A percentile compares a stretch with the other conserved stretches of the same genome.
Evolutionary conservation across 2,888 invertebrate species (phyloP).

Genomic region (Coronaproctus castanopsis): DNA sequence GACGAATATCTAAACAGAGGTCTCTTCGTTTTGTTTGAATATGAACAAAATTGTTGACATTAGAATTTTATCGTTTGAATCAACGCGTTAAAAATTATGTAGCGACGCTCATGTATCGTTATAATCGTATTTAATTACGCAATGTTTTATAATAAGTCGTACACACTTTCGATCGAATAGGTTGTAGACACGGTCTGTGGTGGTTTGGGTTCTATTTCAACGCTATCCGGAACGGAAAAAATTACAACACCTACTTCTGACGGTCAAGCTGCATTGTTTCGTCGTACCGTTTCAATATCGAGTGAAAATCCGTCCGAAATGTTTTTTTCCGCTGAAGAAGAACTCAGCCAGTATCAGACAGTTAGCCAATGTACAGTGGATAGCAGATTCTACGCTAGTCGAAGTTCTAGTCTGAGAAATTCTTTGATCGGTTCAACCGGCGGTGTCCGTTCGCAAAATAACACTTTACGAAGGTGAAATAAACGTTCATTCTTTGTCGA

Average conservation of each 20-base stretch:
- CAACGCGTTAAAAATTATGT: no score
- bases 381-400: constrained; percentile 17
- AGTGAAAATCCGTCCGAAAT: constrained; percentile 80
- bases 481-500: no score
- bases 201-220: constrained; percentile 4
- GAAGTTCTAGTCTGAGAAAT: constrained; percentile 22
- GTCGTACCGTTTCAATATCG: constrained; percentile 66
- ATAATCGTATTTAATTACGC: no score
- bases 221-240: constrained; percentile 5
- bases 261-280: constrained; percentile 29
- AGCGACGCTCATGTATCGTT: no score
- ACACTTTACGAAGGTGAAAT: constrained; percentile 3
- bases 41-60: no score
- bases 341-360: constrained; percentile 31
- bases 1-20: no score
- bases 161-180: no score
- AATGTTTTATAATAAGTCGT: no score
- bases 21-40: no score
- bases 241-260: constrained; percentile 1
- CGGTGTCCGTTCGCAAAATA: constrained; percentile 5
- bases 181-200: no score
- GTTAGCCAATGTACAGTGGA: constrained; percentile 11
- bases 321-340: constrained; percentile 86
- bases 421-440: constrained; percentile 16
- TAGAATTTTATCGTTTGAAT: no score